A percentile compares a stretch with the other conserved stretches of the same genome.
These are phyloP conservation scores for Chaenogobius annularis DNA, from an alignment of 2,113 vertebrate species.

Conservation along the genomic window DNA sequence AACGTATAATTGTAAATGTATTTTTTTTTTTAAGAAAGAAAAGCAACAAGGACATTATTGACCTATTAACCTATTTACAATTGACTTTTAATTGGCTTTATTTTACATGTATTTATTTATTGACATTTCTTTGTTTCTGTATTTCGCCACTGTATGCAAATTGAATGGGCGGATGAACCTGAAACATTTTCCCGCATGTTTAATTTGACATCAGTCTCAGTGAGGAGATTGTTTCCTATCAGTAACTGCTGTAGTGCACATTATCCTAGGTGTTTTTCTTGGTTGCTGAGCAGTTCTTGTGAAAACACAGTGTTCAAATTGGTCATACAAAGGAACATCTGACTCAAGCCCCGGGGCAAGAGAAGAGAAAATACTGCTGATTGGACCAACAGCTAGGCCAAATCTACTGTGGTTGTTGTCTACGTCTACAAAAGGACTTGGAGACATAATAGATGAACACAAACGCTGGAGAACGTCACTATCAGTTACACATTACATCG, in stretches of 20 bases:
- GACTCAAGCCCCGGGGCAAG: constrained; percentile 47
- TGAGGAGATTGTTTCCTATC: not conserved
- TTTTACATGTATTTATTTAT: not conserved
- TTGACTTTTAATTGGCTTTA: too few species aligned
- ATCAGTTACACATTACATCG: not conserved
- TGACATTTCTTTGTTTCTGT: not conserved
- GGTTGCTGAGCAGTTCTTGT: constrained; percentile 31
- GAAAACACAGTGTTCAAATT: constrained; percentile 38
- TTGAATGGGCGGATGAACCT: too few species aligned
- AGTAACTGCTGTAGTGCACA: not conserved
- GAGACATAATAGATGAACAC: constrained; percentile 9
- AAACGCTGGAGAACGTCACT: not conserved
- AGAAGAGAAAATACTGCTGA: constrained; percentile 17
- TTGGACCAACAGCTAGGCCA: constrained; percentile 11
- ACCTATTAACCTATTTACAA: too few species aligned
- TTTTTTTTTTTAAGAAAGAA: too few species aligned
- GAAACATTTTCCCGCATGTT: too few species aligned
- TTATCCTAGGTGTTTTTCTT: constrained; percentile 26
- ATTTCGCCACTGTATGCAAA: too few species aligned
- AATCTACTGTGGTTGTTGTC: constrained; percentile 16
- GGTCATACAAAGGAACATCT: constrained; percentile 31
- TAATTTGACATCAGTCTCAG: not conserved
- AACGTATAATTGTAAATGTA: not conserved
- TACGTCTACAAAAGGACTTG: constrained; percentile 24
- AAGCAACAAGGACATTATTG: too few species aligned